Evolutionary conservation across 1,140 invertebrate genomes (phyloP), one percentile per base, ranked within the genome.

Genomic region (Leptopilina clavipes): DNA sequence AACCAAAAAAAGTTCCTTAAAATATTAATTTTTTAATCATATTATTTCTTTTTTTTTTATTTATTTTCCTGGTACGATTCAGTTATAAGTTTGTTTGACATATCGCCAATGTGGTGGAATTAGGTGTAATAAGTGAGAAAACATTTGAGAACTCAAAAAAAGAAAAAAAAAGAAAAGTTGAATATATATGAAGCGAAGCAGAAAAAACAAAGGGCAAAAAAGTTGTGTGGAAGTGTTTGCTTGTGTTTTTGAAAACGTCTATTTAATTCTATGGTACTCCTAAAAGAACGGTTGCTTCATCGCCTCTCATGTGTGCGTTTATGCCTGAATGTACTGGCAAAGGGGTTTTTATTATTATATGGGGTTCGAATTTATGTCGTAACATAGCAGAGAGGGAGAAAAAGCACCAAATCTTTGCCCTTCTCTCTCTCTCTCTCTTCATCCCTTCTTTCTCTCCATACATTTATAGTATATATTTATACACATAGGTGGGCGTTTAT

Each of bases 181-280:
- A 84, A 75, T 71, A 5, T 31, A 31, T 2, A 73, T 73, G 75
- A 79, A 79, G 75, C 78, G 18, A 77, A 52, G 22, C 43, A 31
- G 31, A 43, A 71, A 77, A 79, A 73, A 70, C 76, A 65, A 65
- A 65, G 56, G 18, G 19, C 48, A 72, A 71, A 71, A 72, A 72
- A 81, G 81, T 80, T 76, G 76, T 79, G 72, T 78, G 77, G 79
- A 74, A 75, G 59, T 72, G 40, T 73, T 82, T 74, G 40, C 71
- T 70, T 45, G 73, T 78, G 75, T 87, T 84, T 83, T 84, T 74
- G 77, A 88, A 87, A 88, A 86, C 82, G 84, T 81, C 83, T 84
- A 86, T 87, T 86, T 86, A 83, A 79, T 76, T 79, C 70, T 73
- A 25, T 73, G 25, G 52, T 65, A n/a, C 59, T 31, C n/a, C 76